These are phyloP conservation scores for Stegostoma tigrinum DNA, from an alignment of 2,113 vertebrate genomes.

Conservation along the genomic window DNA sequence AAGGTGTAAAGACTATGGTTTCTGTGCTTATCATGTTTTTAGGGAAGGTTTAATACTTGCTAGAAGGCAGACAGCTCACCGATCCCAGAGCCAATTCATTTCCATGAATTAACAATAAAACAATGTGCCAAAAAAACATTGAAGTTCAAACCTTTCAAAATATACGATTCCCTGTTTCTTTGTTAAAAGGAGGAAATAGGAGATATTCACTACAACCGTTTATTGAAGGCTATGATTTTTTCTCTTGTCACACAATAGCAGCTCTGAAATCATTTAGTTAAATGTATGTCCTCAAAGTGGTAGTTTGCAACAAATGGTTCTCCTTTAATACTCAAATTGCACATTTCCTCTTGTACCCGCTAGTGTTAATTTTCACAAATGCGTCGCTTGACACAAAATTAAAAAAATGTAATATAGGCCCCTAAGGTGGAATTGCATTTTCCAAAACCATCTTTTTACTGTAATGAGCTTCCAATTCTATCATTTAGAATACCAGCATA, in stretches of 20 bases:
- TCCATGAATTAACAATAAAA: neutral
- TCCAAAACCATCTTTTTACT: constrained; percentile 20
- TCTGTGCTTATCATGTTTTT: neutral
- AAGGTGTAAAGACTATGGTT: neutral
- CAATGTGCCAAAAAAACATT: neutral
- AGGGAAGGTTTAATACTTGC: neutral
- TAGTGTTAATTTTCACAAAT: constrained; percentile 11
- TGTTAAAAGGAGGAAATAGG: neutral
- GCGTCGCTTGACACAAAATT: neutral
- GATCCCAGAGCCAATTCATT: neutral
- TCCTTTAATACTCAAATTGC: neutral
- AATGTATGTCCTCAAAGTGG: neutral
- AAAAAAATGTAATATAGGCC: constrained; percentile 11
- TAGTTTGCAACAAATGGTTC: neutral
- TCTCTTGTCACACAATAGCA: neutral
- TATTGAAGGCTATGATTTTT: neutral
- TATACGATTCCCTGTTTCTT: neutral
- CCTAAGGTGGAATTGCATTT: constrained; percentile 3
- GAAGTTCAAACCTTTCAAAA: neutral
- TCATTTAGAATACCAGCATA: neutral
- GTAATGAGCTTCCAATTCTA: constrained; percentile 27
- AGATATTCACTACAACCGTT: neutral
- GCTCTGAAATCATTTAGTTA: neutral
- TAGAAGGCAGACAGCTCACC: neutral
- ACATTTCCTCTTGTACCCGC: neutral